These are phyloP conservation scores for Netelia virgata DNA, from an alignment of 2,888 invertebrate genomes.

Conservation along the genomic window DNA sequence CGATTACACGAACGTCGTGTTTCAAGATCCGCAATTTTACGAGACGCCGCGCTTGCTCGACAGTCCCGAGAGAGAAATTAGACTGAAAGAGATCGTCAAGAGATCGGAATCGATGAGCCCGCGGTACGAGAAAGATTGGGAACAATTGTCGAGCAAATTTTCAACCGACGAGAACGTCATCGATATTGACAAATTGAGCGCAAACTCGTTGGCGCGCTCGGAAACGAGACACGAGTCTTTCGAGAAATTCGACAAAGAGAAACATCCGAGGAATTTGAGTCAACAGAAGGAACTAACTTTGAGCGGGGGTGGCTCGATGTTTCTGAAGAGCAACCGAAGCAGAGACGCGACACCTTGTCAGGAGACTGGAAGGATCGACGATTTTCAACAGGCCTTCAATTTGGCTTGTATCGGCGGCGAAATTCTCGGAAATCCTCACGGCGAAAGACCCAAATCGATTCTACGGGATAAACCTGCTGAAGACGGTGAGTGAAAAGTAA, in stretches of 20 bases:
- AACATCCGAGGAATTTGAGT: slow-evolving; percentile 83
- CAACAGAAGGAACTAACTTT: slow-evolving; percentile 84
- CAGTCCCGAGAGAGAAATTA: slow-evolving; percentile 84
- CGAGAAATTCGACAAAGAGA: slow-evolving; percentile 82
- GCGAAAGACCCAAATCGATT: slow-evolving; percentile 82
- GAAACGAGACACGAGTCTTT: slow-evolving; percentile 67
- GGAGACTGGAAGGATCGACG: slow-evolving; percentile 77
- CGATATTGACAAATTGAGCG: slow-evolving; percentile 82
- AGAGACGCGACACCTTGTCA: slow-evolving; percentile 81
- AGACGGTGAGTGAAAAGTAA: slow-evolving; percentile 78
- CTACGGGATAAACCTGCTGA: slow-evolving; percentile 81
- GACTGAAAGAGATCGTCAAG: slow-evolving; percentile 86
- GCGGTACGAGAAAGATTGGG: slow-evolving; percentile 86
- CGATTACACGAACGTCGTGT: slow-evolving; percentile 81
- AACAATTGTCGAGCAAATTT: slow-evolving; percentile 82
- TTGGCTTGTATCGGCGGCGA: slow-evolving; percentile 69
- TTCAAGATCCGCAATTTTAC: slow-evolving; percentile 82
- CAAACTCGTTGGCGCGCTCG: slow-evolving; percentile 74
- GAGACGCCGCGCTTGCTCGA: slow-evolving; percentile 81
- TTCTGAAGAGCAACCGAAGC: slow-evolving; percentile 86
- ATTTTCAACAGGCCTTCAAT: slow-evolving; percentile 70
- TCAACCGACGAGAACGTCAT: slow-evolving; percentile 82
- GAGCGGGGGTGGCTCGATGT: slow-evolving; percentile 88
- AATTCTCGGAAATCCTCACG: slow-evolving; percentile 30
- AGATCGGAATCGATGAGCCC: slow-evolving; percentile 85